Percentiles rank a stretch among this genome's conserved stretches.
Conservation (phyloP, 1,140 invertebrate genomes). For the Phthorimaea operculella region DNA sequence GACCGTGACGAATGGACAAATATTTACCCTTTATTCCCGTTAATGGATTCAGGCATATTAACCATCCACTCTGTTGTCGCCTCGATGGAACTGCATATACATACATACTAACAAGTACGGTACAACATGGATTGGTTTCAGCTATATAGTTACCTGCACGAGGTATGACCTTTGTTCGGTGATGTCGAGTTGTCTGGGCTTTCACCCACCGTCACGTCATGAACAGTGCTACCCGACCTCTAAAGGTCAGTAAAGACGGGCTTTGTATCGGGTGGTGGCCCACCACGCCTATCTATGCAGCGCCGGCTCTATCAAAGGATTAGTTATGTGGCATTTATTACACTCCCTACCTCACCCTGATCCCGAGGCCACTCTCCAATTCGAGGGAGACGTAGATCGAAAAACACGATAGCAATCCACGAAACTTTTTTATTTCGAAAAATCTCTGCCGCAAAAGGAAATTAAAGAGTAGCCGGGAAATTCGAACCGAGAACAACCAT, state of each 20-base stretch:
- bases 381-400: constrained; percentile 26
- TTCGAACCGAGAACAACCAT: too few relatives aligned
- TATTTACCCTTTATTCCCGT: constrained; percentile 27
- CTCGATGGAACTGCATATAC: constrained; percentile 5
- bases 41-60: constrained; percentile 34
- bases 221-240: background rate
- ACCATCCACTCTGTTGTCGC: constrained; percentile 14
- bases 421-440: constrained; percentile 30
- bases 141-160: too few relatives aligned
- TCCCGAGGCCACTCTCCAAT: constrained; percentile 11
- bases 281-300: background rate
- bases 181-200: background rate
- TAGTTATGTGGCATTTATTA: constrained; percentile 27
- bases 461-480: constrained; percentile 22
- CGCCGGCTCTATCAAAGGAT: constrained; percentile 16
- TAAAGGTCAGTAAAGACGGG: constrained; percentile 27
- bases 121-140: too few relatives aligned
- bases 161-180: background rate
- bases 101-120: background rate
- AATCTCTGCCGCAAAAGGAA: constrained; percentile 20
- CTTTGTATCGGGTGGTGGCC: constrained; percentile 14
- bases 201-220: background rate
- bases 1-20: constrained; percentile 33
- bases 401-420: constrained; percentile 37
- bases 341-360: constrained; percentile 7